Evolutionary conservation across 2,797 vertebrate genomes (phyloP).

Genomic region (Morus bassanus): DNA sequence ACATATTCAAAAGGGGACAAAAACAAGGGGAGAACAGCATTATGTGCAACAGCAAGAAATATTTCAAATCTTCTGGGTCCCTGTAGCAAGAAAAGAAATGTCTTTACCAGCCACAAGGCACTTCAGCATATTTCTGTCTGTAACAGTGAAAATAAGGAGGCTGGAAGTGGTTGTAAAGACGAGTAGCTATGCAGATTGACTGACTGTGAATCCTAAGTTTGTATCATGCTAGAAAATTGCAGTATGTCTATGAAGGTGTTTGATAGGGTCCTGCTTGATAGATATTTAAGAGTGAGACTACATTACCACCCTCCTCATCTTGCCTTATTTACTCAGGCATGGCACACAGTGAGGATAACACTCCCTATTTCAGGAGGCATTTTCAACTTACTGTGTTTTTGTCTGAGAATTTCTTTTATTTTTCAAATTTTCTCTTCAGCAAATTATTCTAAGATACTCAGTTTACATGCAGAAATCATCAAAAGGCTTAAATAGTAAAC

Average conservation of each 20-base stretch:
- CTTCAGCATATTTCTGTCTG: not conserved
- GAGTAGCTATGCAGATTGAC: not conserved
- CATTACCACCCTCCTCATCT: not conserved
- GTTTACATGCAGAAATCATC: not conserved
- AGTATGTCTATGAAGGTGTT: not conserved
- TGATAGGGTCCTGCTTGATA: not conserved
- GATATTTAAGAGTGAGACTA: not conserved
- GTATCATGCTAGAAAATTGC: not conserved
- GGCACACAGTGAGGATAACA: not conserved
- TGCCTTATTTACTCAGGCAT: not conserved
- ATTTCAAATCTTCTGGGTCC: not conserved
- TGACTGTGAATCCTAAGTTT: not conserved
- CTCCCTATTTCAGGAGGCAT: accelerated
- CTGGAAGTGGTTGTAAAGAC: not conserved
- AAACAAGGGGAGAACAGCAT: accelerated
- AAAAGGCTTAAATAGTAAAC: not conserved
- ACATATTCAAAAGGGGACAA: not conserved
- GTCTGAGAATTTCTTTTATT: not conserved
- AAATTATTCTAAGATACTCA: not conserved
- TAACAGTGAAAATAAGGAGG: not conserved
- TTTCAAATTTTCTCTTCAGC: not conserved
- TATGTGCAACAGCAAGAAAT: not conserved
- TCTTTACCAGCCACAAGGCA: not conserved
- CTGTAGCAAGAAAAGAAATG: not conserved
- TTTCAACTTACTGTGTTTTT: not conserved